phyloP scores from a whole-genome alignment of 2,888 invertebrate genomes.

The Thysanoteuthis rhombus region DNA sequence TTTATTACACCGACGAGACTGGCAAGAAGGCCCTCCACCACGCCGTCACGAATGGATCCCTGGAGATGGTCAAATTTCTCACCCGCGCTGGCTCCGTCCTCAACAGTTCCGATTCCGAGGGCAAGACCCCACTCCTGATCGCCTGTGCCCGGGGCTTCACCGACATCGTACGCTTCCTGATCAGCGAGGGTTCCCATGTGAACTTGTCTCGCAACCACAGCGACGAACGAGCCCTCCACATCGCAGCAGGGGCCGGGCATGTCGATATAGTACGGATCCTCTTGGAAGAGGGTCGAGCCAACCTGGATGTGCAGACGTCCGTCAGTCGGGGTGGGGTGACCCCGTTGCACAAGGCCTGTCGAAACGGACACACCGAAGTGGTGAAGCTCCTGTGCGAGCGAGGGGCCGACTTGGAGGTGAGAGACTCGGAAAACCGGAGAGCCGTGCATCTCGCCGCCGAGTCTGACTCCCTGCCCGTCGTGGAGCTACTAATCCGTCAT shows the following conservation, averaged over 20 bases:
- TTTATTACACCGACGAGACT: constrained; percentile 33
- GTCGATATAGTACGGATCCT: constrained; percentile 36
- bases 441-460: constrained; percentile 46
- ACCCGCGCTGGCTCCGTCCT: constrained; percentile 39
- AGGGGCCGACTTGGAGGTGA: constrained; percentile 40
- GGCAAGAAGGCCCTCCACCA: constrained; percentile 45
- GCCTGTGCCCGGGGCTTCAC: constrained; percentile 44
- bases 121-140: constrained; percentile 41
- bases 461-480: constrained; percentile 36
- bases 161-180: constrained; percentile 39
- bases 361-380: constrained; percentile 40
- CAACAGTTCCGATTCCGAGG: constrained; percentile 40
- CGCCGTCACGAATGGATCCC: constrained; percentile 46
- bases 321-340: constrained; percentile 42
- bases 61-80: constrained; percentile 40
- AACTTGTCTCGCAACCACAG: constrained; percentile 37
- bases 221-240: constrained; percentile 41
- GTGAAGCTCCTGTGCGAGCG: constrained; percentile 38
- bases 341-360: constrained; percentile 46
- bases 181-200: constrained; percentile 39
- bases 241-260: constrained; percentile 43
- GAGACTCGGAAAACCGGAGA: constrained; percentile 41
- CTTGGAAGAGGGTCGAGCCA: constrained; percentile 38
- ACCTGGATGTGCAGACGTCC: constrained; percentile 42
- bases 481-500: constrained; percentile 38